A percentile compares a stretch with the other conserved stretches of the same genome.
phyloP scores from a whole-genome alignment of 2,797 vertebrate genomes.

The Semotilus atromaculatus region DNA sequence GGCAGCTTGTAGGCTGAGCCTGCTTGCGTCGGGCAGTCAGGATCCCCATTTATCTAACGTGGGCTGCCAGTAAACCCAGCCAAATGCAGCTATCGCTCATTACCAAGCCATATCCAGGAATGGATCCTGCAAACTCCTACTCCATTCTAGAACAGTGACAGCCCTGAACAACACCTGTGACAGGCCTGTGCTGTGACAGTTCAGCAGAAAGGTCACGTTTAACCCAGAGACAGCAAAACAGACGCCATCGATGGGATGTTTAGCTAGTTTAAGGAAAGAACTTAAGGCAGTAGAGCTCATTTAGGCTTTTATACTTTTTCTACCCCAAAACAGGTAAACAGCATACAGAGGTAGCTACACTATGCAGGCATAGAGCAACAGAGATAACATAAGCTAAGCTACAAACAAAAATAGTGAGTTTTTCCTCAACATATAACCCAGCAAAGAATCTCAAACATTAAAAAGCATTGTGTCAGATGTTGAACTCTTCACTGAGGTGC shows the following conservation, averaged over 20 bases:
- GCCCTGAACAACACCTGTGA: constrained; percentile 51
- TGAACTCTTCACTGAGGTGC: neutral
- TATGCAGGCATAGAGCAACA: constrained; percentile 45
- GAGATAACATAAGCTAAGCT: constrained; percentile 52
- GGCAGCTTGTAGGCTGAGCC: constrained; percentile 69
- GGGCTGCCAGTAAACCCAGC: constrained; percentile 75
- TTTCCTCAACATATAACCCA: neutral
- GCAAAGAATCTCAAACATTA: neutral
- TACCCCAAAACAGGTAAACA: constrained; percentile 44
- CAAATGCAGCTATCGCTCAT: constrained; percentile 79
- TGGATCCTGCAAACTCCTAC: constrained; percentile 71
- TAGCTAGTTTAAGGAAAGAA: constrained; percentile 7
- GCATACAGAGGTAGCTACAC: neutral
- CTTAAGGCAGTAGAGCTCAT: neutral
- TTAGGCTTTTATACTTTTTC: constrained; percentile 23
- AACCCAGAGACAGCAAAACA: constrained; percentile 33
- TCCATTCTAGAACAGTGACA: constrained; percentile 60
- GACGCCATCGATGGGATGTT: constrained; percentile 25
- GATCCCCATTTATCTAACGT: constrained; percentile 71
- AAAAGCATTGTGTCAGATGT: neutral
- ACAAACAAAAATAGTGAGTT: neutral
- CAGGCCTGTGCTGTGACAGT: constrained; percentile 48
- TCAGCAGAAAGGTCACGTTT: constrained; percentile 48
- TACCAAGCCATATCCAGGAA: constrained; percentile 78
- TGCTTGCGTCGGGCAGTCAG: constrained; percentile 67